These are phyloP conservation scores for Vanacampus margaritifer DNA, from an alignment of 2,113 vertebrate genomes.

Conservation along the genomic window DNA sequence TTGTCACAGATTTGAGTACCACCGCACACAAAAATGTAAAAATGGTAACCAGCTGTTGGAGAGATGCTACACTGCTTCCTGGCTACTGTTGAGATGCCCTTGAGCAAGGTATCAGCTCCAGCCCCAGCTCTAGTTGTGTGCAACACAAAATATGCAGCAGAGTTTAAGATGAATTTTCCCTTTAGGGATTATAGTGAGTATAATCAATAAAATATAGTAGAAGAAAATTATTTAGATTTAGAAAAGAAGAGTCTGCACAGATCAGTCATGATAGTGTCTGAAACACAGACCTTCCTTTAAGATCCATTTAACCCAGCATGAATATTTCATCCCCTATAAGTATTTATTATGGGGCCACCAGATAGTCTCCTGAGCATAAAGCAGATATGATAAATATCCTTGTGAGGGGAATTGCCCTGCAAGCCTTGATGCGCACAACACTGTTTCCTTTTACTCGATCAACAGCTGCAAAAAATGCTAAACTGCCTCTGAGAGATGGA, in stretches of 20 bases:
- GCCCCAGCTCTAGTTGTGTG: no score
- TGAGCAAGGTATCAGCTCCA: no score
- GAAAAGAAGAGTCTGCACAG: not conserved
- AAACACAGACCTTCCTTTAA: constrained; percentile 50
- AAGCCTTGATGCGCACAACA: constrained; percentile 7
- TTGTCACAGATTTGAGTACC: no score
- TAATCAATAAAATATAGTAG: no score
- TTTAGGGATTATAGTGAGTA: no score
- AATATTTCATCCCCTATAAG: constrained; percentile 69
- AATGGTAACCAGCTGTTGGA: no score
- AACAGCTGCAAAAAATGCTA: not conserved
- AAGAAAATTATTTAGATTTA: no score
- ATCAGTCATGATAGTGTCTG: constrained; percentile 59
- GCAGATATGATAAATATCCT: constrained; percentile 65
- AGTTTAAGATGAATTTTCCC: no score
- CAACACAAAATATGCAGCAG: no score
- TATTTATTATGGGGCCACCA: constrained; percentile 63
- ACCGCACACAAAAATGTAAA: no score
- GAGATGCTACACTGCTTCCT: no score
- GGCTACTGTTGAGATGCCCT: no score
- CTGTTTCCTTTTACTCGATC: not conserved
- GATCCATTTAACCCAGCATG: constrained; percentile 71
- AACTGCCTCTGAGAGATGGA: not conserved
- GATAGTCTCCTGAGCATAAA: constrained; percentile 56
- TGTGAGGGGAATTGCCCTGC: constrained; percentile 34